Conservation (phyloP, 2,113 vertebrate species). For the Steatornis caripensis region DNA sequence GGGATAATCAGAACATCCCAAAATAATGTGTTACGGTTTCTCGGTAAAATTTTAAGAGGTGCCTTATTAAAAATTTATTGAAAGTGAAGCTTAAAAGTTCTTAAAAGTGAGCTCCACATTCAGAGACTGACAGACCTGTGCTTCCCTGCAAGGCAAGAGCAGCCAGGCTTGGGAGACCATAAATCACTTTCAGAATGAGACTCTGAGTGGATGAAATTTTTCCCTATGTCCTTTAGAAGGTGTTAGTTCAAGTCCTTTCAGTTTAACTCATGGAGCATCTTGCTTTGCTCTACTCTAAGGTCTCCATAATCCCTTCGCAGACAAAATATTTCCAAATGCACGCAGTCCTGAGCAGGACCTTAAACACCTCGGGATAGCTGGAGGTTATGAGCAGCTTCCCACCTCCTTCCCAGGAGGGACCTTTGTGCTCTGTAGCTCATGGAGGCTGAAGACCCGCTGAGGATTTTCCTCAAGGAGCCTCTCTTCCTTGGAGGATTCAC, state of each 20-base stretch:
- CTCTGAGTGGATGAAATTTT: not conserved
- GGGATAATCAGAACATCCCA: not conserved
- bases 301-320: not conserved
- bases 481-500: not conserved
- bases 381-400: not conserved
- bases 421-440: not conserved
- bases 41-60: not conserved
- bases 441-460: not conserved
- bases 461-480: not conserved
- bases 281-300: not conserved
- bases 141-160: not conserved
- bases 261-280: not conserved
- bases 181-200: not conserved
- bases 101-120: not conserved
- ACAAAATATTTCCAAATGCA: not conserved
- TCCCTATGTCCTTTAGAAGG: not conserved
- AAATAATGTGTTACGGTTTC: not conserved
- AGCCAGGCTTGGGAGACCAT: not conserved
- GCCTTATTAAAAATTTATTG: slow-evolving; percentile 9
- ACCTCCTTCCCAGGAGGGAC: not conserved
- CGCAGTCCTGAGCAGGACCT: not conserved
- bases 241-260: not conserved
- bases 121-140: not conserved
- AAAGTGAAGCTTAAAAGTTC: not conserved
- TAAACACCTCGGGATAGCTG: not conserved